Percentiles rank a stretch among this genome's conserved stretches.
These are phyloP conservation scores for Macrotus californicus DNA, from an alignment of 2,113 vertebrate species.

Conservation along the genomic window DNA sequence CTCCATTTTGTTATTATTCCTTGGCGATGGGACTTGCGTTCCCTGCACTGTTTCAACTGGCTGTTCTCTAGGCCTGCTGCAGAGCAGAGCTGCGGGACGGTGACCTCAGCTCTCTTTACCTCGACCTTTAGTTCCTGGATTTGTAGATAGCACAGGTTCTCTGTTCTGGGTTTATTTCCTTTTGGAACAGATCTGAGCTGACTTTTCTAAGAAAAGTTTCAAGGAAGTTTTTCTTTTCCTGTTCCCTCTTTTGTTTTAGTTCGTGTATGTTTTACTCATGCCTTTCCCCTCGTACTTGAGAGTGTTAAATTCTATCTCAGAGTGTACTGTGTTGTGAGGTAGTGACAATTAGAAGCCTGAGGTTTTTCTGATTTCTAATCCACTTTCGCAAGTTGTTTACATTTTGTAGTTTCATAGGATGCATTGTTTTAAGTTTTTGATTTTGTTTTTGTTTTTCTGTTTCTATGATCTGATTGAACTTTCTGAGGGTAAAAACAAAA, in stretches of 20 bases:
- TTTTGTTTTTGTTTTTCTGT: neutral
- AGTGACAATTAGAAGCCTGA: neutral
- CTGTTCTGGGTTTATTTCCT: neutral
- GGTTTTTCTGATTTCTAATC: neutral
- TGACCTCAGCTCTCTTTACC: neutral
- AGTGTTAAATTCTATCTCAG: neutral
- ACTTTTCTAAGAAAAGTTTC: neutral
- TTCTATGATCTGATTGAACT: neutral
- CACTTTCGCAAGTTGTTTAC: neutral
- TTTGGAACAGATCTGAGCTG: neutral
- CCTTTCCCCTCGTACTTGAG: neutral
- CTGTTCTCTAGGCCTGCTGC: neutral
- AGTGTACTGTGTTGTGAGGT: neutral
- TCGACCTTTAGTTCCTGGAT: neutral
- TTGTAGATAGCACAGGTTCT: neutral
- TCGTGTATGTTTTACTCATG: neutral
- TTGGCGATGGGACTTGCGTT: neutral
- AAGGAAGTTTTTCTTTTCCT: neutral
- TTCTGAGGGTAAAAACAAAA: neutral
- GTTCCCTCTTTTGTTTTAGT: neutral
- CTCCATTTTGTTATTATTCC: neutral
- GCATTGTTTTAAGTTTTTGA: neutral
- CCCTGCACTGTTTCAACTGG: neutral
- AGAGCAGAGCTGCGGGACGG: fast-evolving
- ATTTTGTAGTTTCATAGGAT: neutral